A percentile compares a stretch with the other conserved stretches of the same genome.
Evolutionary conservation across 2,888 invertebrate genomes (phyloP).

Genomic region (Spodoptera picta): DNA sequence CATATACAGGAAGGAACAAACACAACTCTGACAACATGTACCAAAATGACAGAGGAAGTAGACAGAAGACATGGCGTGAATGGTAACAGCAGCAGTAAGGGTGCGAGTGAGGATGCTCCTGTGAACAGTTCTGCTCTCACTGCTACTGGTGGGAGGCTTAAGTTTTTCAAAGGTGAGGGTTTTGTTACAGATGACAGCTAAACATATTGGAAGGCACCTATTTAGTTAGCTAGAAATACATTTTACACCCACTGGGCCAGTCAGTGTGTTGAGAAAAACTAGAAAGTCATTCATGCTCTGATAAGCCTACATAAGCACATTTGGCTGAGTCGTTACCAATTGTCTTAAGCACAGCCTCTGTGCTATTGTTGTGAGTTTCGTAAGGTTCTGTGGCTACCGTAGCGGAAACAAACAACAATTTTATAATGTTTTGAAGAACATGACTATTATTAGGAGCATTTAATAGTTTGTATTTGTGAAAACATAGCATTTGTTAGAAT

Average conservation of each 20-base stretch:
- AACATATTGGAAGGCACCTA: slow-evolving; percentile 24
- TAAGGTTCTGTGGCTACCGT: slow-evolving; percentile 75
- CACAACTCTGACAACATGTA: slow-evolving; percentile 92
- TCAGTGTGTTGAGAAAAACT: slow-evolving; percentile 70
- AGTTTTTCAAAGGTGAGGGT: slow-evolving; percentile 93
- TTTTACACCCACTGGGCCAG: slow-evolving; percentile 43
- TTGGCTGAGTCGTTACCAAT: slow-evolving; percentile 78
- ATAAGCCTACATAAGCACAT: slow-evolving; percentile 81
- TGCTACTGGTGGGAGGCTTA: slow-evolving; percentile 92
- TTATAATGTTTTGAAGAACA: slow-evolving; percentile 39
- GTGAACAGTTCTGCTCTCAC: slow-evolving; percentile 80
- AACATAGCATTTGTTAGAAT: slow-evolving; percentile 20
- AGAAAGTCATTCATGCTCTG: slow-evolving; percentile 89
- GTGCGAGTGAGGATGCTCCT: slow-evolving; percentile 83
- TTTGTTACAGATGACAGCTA: slow-evolving; percentile 44
- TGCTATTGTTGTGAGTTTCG: slow-evolving; percentile 82
- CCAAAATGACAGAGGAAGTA: slow-evolving; percentile 90
- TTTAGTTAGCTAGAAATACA: slow-evolving; percentile 30
- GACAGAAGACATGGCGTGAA: slow-evolving; percentile 92
- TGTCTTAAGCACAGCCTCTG: slow-evolving; percentile 80
- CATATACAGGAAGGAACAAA: slow-evolving; percentile 90
- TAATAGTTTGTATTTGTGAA: slow-evolving; percentile 22
- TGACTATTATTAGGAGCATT: slow-evolving; percentile 31
- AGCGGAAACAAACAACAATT: slow-evolving; percentile 70
- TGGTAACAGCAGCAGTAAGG: slow-evolving; percentile 90